Evolutionary conservation across 2,888 invertebrate species (phyloP).

Genomic region (Sarcophaga subvicina): DNA sequence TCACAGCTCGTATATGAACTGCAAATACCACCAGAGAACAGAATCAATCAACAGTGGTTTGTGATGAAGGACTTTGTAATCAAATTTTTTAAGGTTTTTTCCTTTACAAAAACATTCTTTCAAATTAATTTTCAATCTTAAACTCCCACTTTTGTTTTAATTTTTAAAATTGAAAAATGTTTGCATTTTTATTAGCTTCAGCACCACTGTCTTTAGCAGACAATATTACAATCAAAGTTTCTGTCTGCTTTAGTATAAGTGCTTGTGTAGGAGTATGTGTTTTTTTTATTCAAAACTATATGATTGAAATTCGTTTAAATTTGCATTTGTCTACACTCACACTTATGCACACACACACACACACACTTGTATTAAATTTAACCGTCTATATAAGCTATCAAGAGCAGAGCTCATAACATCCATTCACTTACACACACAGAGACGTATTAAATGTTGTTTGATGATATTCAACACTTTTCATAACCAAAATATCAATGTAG

Average conservation of each 20-base stretch:
- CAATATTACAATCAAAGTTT: slow-evolving; percentile 27
- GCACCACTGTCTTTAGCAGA: slow-evolving; percentile 2
- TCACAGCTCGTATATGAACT: neutral
- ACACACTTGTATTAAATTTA: neutral
- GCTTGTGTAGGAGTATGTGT: slow-evolving; percentile 6
- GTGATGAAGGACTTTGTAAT: no score
- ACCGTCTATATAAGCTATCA: no score
- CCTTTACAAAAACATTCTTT: no score
- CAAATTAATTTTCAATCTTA: no score
- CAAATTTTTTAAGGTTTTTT: no score
- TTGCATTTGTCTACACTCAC: slow-evolving; percentile 72
- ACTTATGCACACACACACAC: neutral
- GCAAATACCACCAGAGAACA: neutral
- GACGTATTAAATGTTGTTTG: slow-evolving; percentile 5
- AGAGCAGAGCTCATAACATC: neutral
- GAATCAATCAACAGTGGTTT: neutral
- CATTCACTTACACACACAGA: neutral
- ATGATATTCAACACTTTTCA: slow-evolving; percentile 55
- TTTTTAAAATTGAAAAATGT: neutral
- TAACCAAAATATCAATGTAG: no score
- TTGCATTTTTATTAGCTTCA: neutral
- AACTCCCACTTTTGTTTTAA: no score
- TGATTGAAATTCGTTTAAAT: slow-evolving; percentile 78
- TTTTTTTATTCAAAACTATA: slow-evolving; percentile 39
- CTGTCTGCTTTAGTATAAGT: slow-evolving; percentile 19